These are phyloP conservation scores for Harpegnathos saltator DNA, from an alignment of 1,140 invertebrate species.

Conservation along the genomic window DNA sequence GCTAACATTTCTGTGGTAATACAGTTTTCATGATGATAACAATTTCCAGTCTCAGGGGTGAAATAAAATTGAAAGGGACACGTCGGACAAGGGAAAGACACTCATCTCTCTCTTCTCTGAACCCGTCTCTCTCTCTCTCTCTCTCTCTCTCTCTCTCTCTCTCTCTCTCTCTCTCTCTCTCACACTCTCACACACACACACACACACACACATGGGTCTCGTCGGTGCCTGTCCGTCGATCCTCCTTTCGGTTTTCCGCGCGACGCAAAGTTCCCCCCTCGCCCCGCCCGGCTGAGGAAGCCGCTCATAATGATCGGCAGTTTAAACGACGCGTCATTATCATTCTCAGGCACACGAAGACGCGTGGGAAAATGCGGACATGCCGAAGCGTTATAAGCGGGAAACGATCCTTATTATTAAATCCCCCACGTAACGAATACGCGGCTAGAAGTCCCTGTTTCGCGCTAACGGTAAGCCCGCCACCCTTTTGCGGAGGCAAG, in stretches of 20 bases:
- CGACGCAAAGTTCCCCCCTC: background rate
- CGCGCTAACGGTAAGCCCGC: background rate
- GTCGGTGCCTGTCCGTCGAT: too few relatives aligned
- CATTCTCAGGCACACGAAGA: background rate
- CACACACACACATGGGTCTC: too few relatives aligned
- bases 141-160: too few relatives aligned
- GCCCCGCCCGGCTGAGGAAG: background rate
- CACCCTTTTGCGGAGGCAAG: conserved; percentile 15
- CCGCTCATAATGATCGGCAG: background rate
- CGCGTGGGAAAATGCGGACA: background rate
- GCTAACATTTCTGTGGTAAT: too few relatives aligned
- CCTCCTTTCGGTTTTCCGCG: background rate
- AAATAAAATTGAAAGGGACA: too few relatives aligned
- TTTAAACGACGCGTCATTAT: conserved; percentile 13
- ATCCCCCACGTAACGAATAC: conserved; percentile 11
- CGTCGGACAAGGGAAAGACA: too few relatives aligned
- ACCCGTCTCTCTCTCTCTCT: too few relatives aligned
- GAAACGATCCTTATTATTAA: background rate
- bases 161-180: too few relatives aligned
- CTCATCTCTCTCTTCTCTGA: too few relatives aligned
- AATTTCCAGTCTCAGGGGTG: too few relatives aligned
- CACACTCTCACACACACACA: too few relatives aligned
- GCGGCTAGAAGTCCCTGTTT: background rate
- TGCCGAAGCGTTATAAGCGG: conserved; percentile 14
- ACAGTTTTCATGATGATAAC: too few relatives aligned